These are phyloP conservation scores for Tetramorium alpestre DNA, from an alignment of 1,140 invertebrate species.

Conservation along the genomic window DNA sequence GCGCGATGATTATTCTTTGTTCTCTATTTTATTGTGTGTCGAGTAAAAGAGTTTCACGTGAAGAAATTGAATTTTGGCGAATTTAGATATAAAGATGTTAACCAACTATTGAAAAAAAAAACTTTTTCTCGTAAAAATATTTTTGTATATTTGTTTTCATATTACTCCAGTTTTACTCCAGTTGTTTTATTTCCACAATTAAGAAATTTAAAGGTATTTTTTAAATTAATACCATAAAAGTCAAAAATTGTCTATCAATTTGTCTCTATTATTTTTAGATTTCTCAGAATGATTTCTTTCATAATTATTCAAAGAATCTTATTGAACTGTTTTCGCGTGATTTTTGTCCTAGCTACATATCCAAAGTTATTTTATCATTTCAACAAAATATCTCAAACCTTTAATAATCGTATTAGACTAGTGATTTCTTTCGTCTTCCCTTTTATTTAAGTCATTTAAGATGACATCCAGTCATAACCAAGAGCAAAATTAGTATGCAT, in stretches of 20 bases:
- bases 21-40: background rate
- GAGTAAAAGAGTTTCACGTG: background rate
- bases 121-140: background rate
- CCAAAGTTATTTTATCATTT: background rate
- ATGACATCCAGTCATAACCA: slow-evolving; percentile 11
- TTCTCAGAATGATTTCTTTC: background rate
- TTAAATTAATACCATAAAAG: background rate
- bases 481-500: slow-evolving; percentile 29
- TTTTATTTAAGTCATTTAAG: background rate
- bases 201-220: background rate
- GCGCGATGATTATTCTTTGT: background rate
- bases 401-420: slow-evolving; percentile 1
- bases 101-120: background rate
- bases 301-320: background rate
- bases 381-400: background rate
- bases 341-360: background rate
- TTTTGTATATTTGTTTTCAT: background rate
- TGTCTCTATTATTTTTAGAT: background rate
- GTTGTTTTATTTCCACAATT: background rate
- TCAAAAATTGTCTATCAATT: background rate
- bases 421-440: background rate
- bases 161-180: background rate
- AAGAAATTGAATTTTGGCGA: background rate
- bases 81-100: background rate
- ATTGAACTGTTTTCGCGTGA: background rate